A percentile compares a stretch with the other conserved stretches of the same genome.
Conservation (phyloP, 2,888 invertebrate species). For the Endotricha flammealis region DNA sequence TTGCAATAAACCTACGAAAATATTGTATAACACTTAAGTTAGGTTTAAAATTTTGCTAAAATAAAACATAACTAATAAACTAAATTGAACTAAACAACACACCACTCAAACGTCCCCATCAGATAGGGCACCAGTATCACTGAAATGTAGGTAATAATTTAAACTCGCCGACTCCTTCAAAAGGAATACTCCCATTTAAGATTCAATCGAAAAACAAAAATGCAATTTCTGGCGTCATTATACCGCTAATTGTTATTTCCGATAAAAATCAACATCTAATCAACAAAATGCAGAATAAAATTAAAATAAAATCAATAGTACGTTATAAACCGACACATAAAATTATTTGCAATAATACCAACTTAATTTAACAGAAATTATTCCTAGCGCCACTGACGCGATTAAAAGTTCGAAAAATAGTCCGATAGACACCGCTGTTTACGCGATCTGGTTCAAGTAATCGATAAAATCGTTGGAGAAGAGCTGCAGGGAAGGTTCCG, state of each 20-base stretch:
- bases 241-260: constrained; percentile 56
- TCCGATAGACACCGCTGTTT: constrained; percentile 42
- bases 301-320: constrained; percentile 76
- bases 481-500: constrained; percentile 71
- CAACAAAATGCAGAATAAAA: constrained; percentile 76
- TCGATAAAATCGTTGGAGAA: constrained; percentile 81
- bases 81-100: constrained; percentile 79
- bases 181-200: constrained; percentile 49
- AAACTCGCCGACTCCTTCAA: constrained; percentile 52
- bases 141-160: constrained; percentile 68
- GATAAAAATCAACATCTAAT: constrained; percentile 70
- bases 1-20: constrained; percentile 70
- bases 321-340: constrained; percentile 72
- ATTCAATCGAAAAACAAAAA: constrained; percentile 57
- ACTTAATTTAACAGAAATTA: constrained; percentile 76
- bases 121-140: constrained; percentile 70
- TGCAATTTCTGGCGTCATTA: constrained; percentile 71
- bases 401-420: constrained; percentile 39
- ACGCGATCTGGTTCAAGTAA: constrained; percentile 80
- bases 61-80: constrained; percentile 79
- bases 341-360: constrained; percentile 76
- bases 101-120: constrained; percentile 63
- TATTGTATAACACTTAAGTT: constrained; percentile 76
- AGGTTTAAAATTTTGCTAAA: constrained; percentile 77
- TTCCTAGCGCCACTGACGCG: constrained; percentile 50